Evolutionary conservation across 2,113 vertebrate genomes (phyloP).

Genomic region (Coptodon bakossiorum): DNA sequence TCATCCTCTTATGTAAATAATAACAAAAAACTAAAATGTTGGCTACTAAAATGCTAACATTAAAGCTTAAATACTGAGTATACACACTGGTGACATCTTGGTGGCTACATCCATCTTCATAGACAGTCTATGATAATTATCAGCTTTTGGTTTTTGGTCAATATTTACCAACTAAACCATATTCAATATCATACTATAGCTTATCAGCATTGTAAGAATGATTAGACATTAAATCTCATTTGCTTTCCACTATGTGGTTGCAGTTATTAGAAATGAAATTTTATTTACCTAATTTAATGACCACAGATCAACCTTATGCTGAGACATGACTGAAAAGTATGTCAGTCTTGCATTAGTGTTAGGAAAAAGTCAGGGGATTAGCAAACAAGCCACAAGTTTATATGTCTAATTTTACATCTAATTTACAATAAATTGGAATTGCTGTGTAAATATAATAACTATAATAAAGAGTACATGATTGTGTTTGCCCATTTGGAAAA

Average conservation of each 20-base stretch:
- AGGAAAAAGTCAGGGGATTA: neutral
- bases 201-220: neutral
- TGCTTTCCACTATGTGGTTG: neutral
- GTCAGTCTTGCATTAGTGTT: neutral
- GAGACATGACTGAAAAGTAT: neutral
- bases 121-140: neutral
- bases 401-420: neutral
- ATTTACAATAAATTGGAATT: neutral
- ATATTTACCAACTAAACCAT: neutral
- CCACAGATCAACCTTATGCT: neutral
- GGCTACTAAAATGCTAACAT: neutral
- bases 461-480: neutral
- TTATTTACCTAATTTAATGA: neutral
- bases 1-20: neutral
- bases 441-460: neutral
- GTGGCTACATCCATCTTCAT: neutral
- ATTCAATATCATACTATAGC: neutral
- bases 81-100: neutral
- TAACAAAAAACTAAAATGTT: neutral
- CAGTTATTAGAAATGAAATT: neutral
- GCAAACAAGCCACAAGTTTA: neutral
- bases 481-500: neutral
- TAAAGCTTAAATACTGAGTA: neutral
- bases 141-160: neutral
- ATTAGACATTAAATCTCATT: neutral